These are phyloP conservation scores for Dryobotodes eremita DNA, from an alignment of 2,888 invertebrate genomes.

Conservation along the genomic window DNA sequence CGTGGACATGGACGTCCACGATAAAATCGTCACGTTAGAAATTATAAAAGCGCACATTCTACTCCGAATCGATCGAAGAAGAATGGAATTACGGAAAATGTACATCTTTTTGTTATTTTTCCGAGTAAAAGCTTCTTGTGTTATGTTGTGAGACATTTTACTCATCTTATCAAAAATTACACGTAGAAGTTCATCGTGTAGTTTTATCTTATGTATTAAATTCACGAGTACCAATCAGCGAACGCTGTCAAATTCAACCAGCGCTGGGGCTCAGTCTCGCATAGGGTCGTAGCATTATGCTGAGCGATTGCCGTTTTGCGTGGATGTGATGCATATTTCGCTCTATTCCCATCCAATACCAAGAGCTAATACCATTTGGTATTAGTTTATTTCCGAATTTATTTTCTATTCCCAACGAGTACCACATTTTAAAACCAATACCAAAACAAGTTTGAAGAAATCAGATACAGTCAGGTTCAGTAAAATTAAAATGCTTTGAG, in stretches of 20 bases:
- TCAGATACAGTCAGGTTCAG: no score
- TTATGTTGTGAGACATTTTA: not conserved
- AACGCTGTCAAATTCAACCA: constrained; percentile 17
- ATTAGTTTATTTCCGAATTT: no score
- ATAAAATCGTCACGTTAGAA: not conserved
- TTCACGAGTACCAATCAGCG: constrained; percentile 19
- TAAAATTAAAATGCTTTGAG: no score
- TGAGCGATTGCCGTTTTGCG: no score
- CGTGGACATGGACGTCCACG: not conserved
- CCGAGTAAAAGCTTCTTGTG: not conserved
- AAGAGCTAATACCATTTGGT: no score
- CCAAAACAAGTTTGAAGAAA: no score
- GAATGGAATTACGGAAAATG: not conserved
- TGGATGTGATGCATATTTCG: no score
- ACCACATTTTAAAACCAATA: no score
- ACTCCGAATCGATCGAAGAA: not conserved
- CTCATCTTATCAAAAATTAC: not conserved
- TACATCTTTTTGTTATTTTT: not conserved
- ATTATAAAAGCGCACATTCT: not conserved
- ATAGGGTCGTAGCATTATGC: no score
- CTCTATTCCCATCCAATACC: no score
- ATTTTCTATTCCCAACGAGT: no score
- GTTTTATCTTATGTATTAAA: not conserved
- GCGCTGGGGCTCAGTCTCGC: no score
- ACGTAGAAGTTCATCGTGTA: not conserved